Evolutionary conservation across 2,113 vertebrate genomes (phyloP).

Genomic region (Arizona elegans): DNA sequence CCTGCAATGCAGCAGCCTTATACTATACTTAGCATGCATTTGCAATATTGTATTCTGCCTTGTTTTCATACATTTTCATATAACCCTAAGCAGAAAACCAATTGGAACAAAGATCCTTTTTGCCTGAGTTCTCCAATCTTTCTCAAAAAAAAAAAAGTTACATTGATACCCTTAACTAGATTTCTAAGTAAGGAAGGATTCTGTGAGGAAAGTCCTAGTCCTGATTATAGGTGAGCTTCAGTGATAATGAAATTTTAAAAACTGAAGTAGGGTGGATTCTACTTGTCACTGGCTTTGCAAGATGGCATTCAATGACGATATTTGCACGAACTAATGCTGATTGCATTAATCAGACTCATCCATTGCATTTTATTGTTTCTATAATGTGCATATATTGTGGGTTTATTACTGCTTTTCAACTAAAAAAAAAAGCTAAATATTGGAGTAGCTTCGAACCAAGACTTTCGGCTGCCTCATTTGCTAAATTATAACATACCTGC

Average conservation of each 20-base stretch:
- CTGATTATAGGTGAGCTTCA: neutral
- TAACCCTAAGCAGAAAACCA: neutral
- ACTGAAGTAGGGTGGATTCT: constrained; percentile 52
- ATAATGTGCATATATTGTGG: constrained; percentile 67
- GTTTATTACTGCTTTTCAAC: constrained; percentile 69
- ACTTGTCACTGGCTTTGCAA: constrained; percentile 75
- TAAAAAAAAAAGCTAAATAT: constrained; percentile 59
- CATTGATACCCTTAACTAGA: constrained; percentile 4
- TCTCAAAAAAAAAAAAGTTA: constrained; percentile 3
- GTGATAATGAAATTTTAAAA: constrained; percentile 20
- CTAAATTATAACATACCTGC: constrained; percentile 55
- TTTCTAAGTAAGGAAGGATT: neutral
- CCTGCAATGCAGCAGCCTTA: neutral
- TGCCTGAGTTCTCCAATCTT: neutral
- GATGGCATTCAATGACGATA: constrained; percentile 82
- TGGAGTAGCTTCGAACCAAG: constrained; percentile 58
- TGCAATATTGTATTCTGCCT: neutral
- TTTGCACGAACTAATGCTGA: constrained; percentile 79
- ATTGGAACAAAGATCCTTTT: neutral
- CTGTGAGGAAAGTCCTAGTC: neutral
- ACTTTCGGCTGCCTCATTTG: constrained; percentile 57
- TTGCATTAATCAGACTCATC: constrained; percentile 77
- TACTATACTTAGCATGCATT: neutral
- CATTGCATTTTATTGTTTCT: constrained; percentile 73
- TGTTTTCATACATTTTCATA: neutral